These are phyloP conservation scores for Regulus satrapa DNA, from an alignment of 2,113 vertebrate genomes.

Conservation along the genomic window DNA sequence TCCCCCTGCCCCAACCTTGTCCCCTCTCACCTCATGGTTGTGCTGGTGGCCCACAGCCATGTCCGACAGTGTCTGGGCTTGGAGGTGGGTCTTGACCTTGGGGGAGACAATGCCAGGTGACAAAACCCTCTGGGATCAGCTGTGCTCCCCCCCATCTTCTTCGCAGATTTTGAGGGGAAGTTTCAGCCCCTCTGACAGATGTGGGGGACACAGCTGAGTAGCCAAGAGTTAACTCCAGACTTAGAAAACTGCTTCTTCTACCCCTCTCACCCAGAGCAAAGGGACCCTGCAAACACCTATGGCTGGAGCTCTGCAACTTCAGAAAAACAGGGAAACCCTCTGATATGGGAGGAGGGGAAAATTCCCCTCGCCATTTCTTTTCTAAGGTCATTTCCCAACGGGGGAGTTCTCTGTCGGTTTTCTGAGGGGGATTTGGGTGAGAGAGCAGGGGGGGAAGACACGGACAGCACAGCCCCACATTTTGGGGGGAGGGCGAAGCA, in stretches of 20 bases:
- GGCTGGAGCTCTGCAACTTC: not conserved
- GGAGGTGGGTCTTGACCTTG: slow-evolving; percentile 92
- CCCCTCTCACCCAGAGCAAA: not conserved
- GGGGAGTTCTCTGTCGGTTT: not conserved
- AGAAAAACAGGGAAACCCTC: not conserved
- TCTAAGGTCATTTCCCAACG: not conserved
- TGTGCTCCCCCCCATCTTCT: not conserved
- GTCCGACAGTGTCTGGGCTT: slow-evolving; percentile 80
- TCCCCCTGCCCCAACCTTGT: not conserved
- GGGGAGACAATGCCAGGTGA: not conserved
- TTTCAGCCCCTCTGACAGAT: not conserved
- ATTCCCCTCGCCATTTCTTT: not conserved
- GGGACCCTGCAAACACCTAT: not conserved
- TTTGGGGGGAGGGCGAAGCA: not conserved
- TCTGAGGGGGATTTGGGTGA: not conserved
- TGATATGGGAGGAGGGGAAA: too few species aligned
- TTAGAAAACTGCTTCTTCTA: not conserved
- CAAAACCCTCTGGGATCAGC: fast-evolving
- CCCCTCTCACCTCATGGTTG: slow-evolving; percentile 83
- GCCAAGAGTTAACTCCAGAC: not conserved
- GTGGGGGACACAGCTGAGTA: not conserved
- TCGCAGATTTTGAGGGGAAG: not conserved
- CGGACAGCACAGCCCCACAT: not conserved
- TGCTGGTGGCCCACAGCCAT: slow-evolving; percentile 93
- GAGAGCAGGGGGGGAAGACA: too few species aligned